These are phyloP conservation scores for Galleria mellonella DNA, from an alignment of 1,140 invertebrate species.

Conservation along the genomic window DNA sequence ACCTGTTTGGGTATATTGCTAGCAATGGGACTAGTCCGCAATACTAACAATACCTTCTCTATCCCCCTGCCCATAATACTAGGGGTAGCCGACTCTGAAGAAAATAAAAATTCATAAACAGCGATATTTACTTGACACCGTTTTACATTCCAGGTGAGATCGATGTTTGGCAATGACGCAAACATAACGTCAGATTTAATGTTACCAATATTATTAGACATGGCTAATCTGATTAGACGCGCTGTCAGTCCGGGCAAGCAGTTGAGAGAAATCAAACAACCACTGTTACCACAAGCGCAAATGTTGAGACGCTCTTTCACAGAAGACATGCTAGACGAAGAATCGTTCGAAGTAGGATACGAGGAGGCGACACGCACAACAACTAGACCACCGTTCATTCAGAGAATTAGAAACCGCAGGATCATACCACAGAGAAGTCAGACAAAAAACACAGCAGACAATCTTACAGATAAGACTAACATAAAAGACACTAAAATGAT, in stretches of 20 bases:
- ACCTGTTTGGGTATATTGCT: too few species aligned
- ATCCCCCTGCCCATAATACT: too few species aligned
- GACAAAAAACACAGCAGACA: slow-evolving; percentile 23
- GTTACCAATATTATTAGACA: slow-evolving; percentile 78
- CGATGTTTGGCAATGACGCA: slow-evolving; percentile 74
- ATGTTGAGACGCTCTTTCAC: slow-evolving; percentile 55
- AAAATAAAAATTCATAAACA: too few species aligned
- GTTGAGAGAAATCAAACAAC: slow-evolving; percentile 34
- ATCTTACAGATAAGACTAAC: slow-evolving; percentile 15
- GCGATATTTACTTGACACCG: slow-evolving; percentile 6
- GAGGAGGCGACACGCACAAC: slow-evolving; percentile 17
- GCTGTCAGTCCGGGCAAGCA: slow-evolving; percentile 55
- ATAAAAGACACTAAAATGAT: slow-evolving; percentile 23
- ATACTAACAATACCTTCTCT: too few species aligned
- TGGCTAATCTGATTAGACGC: slow-evolving; percentile 76
- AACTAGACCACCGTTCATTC: slow-evolving; percentile 20
- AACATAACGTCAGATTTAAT: slow-evolving; percentile 75
- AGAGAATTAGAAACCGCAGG: slow-evolving; percentile 28
- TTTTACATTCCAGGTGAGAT: slow-evolving; percentile 67
- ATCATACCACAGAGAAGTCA: slow-evolving; percentile 23
- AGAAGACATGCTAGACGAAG: slow-evolving; percentile 12
- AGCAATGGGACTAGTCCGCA: too few species aligned
- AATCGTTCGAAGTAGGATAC: slow-evolving; percentile 28
- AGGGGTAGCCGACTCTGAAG: too few species aligned
- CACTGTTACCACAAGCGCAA: slow-evolving; percentile 39